Evolutionary conservation across 2,113 vertebrate genomes (phyloP).

Genomic region (Platanista minor): DNA sequence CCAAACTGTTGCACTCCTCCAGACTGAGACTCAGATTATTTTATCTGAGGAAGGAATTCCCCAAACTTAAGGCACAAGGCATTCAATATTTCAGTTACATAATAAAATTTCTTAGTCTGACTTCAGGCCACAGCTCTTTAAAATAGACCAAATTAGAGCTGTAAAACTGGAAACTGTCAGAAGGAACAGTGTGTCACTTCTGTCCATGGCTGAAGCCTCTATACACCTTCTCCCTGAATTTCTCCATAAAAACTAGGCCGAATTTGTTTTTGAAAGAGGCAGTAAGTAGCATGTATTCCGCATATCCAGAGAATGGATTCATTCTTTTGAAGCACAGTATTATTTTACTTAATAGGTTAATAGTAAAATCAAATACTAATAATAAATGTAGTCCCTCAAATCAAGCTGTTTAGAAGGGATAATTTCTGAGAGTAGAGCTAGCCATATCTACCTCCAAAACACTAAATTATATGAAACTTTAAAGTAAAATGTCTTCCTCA

Average conservation of each 20-base stretch:
- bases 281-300: not conserved
- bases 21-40: not conserved
- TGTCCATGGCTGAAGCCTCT: not conserved
- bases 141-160: not conserved
- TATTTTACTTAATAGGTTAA: not conserved
- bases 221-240: not conserved
- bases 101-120: not conserved
- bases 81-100: not conserved
- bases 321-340: not conserved
- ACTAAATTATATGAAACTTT: constrained; percentile 22
- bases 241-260: not conserved
- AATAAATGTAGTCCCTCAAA: not conserved
- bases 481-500: not conserved
- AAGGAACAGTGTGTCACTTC: not conserved
- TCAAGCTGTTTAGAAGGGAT: not conserved
- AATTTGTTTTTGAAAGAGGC: not conserved
- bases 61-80: not conserved
- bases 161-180: not conserved
- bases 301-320: not conserved
- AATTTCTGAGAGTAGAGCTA: not conserved
- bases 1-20: not conserved
- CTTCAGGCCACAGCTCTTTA: not conserved
- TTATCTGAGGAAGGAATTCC: not conserved
- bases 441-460: not conserved
- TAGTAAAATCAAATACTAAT: not conserved